A percentile compares a stretch with the other conserved stretches of the same genome.
Evolutionary conservation across 2,888 invertebrate species (phyloP).

Genomic region (Gryllus longicercus): DNA sequence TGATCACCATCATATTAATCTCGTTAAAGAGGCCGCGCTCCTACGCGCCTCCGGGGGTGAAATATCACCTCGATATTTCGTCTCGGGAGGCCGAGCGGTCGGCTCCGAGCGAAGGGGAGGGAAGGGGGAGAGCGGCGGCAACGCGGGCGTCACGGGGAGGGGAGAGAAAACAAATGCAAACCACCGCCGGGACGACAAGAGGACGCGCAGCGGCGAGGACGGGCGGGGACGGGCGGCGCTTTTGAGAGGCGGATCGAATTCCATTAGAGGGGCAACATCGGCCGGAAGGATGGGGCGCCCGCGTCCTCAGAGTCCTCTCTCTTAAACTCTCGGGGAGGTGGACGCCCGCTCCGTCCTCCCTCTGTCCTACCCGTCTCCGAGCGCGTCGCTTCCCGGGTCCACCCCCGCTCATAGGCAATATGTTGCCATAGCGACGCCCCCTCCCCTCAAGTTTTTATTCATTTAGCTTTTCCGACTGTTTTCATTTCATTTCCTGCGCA

Average conservation of each 20-base stretch:
- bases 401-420: conserved; percentile 1
- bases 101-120: background rate
- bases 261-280: background rate
- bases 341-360: background rate
- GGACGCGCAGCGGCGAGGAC: background rate
- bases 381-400: background rate
- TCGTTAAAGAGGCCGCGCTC: background rate
- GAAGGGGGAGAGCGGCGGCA: background rate
- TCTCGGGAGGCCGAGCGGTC: no score
- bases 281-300: background rate
- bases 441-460: conserved; percentile 18
- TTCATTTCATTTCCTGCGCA: conserved; percentile 27
- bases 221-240: background rate
- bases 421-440: conserved; percentile 19
- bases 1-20: background rate
- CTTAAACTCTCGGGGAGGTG: background rate
- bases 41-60: background rate
- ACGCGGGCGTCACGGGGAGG: background rate
- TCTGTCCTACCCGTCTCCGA: background rate
- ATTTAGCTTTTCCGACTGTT: conserved; percentile 31
- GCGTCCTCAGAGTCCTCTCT: background rate
- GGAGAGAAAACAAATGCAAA: background rate
- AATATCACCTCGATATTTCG: background rate
- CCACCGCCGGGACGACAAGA: background rate
- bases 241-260: background rate